Percentiles rank a stretch among this genome's conserved stretches.
These are phyloP conservation scores for Cyanocitta stelleri DNA, from an alignment of 2,113 vertebrate species.

Conservation along the genomic window DNA sequence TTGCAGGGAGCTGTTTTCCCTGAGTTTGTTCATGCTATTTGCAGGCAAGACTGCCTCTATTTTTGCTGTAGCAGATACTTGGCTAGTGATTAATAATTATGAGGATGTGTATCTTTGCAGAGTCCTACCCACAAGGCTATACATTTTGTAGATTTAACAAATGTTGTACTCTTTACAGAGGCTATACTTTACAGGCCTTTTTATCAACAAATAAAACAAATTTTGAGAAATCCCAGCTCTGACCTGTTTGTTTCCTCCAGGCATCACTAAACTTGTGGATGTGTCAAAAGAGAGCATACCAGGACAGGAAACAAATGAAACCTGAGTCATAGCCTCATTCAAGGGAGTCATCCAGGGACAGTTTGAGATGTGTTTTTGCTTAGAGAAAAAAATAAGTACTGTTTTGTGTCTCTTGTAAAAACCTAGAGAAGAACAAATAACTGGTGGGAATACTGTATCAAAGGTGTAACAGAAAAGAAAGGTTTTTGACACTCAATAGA, in stretches of 20 bases:
- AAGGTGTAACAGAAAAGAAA: not conserved
- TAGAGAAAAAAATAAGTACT: not conserved
- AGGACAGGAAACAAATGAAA: slow-evolving; percentile 30
- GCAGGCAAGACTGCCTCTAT: not conserved
- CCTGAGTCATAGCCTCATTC: not conserved
- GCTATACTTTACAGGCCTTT: not conserved
- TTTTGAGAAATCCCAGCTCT: not conserved
- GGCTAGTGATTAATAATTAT: not conserved
- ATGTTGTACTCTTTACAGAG: not conserved
- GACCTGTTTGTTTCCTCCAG: slow-evolving; percentile 4
- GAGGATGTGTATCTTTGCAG: not conserved
- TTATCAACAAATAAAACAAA: not conserved
- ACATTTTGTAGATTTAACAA: not conserved
- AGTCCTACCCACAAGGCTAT: not conserved
- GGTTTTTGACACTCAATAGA: not conserved
- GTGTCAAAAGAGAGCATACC: not conserved
- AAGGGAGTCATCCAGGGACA: not conserved
- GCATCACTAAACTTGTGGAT: not conserved
- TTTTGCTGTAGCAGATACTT: not conserved
- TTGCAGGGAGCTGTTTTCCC: not conserved
- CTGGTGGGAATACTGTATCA: not conserved
- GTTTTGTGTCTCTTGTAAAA: not conserved
- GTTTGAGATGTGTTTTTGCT: not conserved
- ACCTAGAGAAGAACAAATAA: not conserved
- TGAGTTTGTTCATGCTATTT: accelerated